Percentiles rank a stretch among this genome's conserved stretches.
Evolutionary conservation across 92 coral and sea anemone genomes (phyloP).

Genomic region (Parazoanthus darwini): DNA sequence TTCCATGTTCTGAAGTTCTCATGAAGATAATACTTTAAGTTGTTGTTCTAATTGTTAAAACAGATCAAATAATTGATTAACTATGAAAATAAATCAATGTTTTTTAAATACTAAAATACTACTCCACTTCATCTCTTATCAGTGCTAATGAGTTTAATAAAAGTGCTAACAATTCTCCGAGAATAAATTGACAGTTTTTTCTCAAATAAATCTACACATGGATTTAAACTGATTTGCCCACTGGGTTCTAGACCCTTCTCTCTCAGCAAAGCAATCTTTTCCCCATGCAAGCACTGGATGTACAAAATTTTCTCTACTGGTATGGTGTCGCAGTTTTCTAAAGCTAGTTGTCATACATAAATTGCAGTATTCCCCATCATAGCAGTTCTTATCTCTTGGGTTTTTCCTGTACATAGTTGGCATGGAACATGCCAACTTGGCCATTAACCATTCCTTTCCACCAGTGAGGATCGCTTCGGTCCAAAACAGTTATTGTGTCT

Average conservation of each 20-base stretch:
- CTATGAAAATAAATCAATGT: conserved; percentile 4
- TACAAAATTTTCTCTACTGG: not conserved
- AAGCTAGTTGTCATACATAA: not conserved
- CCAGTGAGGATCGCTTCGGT: conserved; percentile 81
- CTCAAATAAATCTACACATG: not conserved
- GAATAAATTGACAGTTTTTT: not conserved
- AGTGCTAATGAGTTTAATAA: not conserved
- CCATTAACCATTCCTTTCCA: conserved; percentile 85
- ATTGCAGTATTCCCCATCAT: not conserved
- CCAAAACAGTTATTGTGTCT: conserved; percentile 78
- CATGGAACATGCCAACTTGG: conserved; percentile 81
- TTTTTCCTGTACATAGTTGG: conserved; percentile 68
- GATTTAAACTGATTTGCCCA: not conserved
- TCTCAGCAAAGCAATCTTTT: not conserved
- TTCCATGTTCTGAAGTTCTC: not conserved
- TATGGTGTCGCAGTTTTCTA: conserved; percentile 5
- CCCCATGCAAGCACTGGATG: not conserved
- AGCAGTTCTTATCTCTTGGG: conserved; percentile 16
- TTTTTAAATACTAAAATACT: conserved; percentile 8
- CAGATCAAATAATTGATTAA: not conserved
- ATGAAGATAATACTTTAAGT: not conserved
- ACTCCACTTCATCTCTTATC: not conserved
- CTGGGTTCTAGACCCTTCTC: not conserved
- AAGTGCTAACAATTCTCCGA: not conserved
- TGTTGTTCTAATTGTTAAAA: not conserved